These are phyloP conservation scores for Bombus picipes DNA, from an alignment of 1,140 invertebrate species.

Conservation along the genomic window DNA sequence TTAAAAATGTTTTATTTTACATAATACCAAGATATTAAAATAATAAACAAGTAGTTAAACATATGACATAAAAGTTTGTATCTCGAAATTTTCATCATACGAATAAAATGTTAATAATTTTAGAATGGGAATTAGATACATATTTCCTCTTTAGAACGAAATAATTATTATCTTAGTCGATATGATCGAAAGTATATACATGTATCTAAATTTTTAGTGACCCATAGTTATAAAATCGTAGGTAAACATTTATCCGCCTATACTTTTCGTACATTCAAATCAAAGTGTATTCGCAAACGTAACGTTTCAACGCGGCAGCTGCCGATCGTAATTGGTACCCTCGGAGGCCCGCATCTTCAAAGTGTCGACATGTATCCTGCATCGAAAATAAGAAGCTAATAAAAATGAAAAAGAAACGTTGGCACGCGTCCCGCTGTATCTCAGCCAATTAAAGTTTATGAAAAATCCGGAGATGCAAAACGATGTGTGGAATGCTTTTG, in stretches of 20 bases:
- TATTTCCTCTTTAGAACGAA: no score
- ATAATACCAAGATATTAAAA: no score
- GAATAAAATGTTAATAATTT: no score
- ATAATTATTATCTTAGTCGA: no score
- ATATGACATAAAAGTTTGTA: background rate
- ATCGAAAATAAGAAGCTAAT: conserved; percentile 46
- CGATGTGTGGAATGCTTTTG: background rate
- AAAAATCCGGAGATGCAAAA: background rate
- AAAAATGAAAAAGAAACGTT: background rate
- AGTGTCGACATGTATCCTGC: conserved; percentile 70
- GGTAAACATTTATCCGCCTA: background rate
- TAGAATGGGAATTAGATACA: no score
- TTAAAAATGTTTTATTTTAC: no score
- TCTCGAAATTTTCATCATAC: background rate
- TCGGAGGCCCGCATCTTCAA: conserved; percentile 72
- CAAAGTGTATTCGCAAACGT: conserved; percentile 50
- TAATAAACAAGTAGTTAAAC: no score
- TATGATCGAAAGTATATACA: no score
- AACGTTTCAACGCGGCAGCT: conserved; percentile 66
- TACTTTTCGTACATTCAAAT: conserved; percentile 45
- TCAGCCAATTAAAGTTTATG: conserved; percentile 24
- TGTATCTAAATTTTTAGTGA: background rate
- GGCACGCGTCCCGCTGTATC: conserved; percentile 37
- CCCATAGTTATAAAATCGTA: background rate
- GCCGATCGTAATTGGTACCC: conserved; percentile 77